phyloP scores from a whole-genome alignment of 2,888 invertebrate genomes.

The Notocelia uddmanniana region DNA sequence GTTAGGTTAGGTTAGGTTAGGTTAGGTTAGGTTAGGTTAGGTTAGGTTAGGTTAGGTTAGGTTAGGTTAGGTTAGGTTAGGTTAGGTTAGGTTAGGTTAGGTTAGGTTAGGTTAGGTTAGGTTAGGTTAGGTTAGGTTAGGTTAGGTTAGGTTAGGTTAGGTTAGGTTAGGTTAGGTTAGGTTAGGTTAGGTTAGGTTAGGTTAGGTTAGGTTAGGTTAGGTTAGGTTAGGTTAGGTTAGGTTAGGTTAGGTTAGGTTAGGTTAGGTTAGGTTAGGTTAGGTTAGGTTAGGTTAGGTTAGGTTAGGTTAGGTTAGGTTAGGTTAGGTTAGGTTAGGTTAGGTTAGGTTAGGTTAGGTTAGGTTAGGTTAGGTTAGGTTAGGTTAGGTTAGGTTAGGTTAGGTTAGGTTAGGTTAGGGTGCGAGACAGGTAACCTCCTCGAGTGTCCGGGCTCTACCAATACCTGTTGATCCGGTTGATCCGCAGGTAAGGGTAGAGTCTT shows the following conservation, averaged over 20 bases:
- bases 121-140: no score
- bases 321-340: conserved; percentile 47
- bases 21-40: conserved; percentile 32
- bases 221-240: neutral
- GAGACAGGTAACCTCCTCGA: conserved; percentile 45
- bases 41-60: conserved; percentile 15
- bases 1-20: no score
- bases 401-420: conserved; percentile 46
- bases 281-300: no score
- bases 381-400: conserved; percentile 46
- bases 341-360: conserved; percentile 46
- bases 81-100: neutral
- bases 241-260: conserved; percentile 46
- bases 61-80: neutral
- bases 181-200: conserved; percentile 15
- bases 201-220: conserved; percentile 5
- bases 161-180: conserved; percentile 17
- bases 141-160: conserved; percentile 11
- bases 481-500: no score
- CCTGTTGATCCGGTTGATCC: no score
- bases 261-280: conserved; percentile 25
- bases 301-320: conserved; percentile 44
- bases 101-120: no score
- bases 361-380: conserved; percentile 46
- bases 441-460: no score